Base-by-base conservation (phyloP, 2,888 invertebrate species). In the Nomada ferruginata region DNA sequence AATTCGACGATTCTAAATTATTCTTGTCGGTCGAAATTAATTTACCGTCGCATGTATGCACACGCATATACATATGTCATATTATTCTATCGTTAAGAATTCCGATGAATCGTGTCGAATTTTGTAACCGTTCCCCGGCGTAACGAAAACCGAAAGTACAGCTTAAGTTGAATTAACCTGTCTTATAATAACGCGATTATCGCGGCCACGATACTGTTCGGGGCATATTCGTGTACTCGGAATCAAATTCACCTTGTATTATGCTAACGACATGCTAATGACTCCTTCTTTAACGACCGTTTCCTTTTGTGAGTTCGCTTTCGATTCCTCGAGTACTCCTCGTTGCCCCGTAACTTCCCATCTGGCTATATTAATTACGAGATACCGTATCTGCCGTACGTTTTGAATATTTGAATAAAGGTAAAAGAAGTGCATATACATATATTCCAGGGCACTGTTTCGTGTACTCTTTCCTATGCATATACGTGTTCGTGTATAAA, bases 171-270 rank as follows among this genome's bases (percentile, higher is more conserved):
- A 77, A 81, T 81, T 81, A 81, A 79, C 70, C 81, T 42, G 73
- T 70, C 57, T 64, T 66, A 79, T 79, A 79, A 74, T 81, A 81
- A 70, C 69, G 60, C 74, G 81, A 64, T 73, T 79, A 74, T 44
- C 64, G 36, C 47, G 65, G 47, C 60, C 70, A 44, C 80, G 74
- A 65, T 81, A 79, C 47, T 59, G 63, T 74, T 50, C 65, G 44
- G 26, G 69, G 68, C 79, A 81, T 80, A 79, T 79, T 79, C 81
- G 81, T 81, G 74, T 81, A 81, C 80, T 65, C 50, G 47, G 74
- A 81, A 79, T 81, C 81, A 81, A 81, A 79, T 81, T 81, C 81
- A 81, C 80, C 80, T 81, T 81, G 81, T 79, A 74, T 81, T 81
- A 81, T 81, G 81, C 73, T 81, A 81, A 81, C 69, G 80, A 70